Percentiles rank a stretch among this genome's conserved stretches.
These are phyloP conservation scores for Camelus bactrianus DNA, from an alignment of 2,113 vertebrate species.

Conservation along the genomic window DNA sequence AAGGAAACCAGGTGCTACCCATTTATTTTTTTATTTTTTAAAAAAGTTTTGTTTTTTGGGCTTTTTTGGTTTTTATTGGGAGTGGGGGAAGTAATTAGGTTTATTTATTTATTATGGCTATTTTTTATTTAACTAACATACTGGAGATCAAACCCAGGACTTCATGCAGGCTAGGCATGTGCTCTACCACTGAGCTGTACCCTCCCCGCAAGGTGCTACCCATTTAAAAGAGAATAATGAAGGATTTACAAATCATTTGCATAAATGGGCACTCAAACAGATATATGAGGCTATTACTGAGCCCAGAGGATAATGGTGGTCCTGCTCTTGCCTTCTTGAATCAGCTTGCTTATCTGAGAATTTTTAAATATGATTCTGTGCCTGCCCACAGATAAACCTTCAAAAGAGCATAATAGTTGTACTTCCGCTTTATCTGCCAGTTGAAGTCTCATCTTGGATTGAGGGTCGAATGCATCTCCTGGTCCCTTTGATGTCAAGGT, in stretches of 20 bases:
- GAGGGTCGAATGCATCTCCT: neutral
- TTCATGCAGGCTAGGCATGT: too few species aligned
- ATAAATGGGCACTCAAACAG: neutral
- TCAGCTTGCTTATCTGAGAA: neutral
- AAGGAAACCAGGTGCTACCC: neutral
- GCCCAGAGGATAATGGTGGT: neutral
- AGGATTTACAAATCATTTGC: neutral
- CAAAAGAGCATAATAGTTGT: neutral
- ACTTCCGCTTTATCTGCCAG: neutral
- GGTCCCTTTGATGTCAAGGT: neutral
- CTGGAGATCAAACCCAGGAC: too few species aligned
- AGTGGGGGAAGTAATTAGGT: too few species aligned
- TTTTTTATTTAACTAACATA: too few species aligned
- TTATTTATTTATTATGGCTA: too few species aligned
- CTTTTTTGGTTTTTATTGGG: too few species aligned
- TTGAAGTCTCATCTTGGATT: neutral
- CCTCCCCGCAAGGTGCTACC: neutral
- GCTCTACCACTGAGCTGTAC: too few species aligned
- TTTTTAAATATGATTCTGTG: neutral
- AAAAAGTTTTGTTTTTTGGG: too few species aligned
- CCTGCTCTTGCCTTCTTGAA: neutral
- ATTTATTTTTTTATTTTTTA: neutral
- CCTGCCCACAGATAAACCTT: neutral
- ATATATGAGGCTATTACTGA: neutral
- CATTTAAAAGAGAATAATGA: constrained; percentile 2